A percentile compares a stretch with the other conserved stretches of the same genome.
phyloP scores from a whole-genome alignment of 2,113 vertebrate species.

The Grammomys surdaster region DNA sequence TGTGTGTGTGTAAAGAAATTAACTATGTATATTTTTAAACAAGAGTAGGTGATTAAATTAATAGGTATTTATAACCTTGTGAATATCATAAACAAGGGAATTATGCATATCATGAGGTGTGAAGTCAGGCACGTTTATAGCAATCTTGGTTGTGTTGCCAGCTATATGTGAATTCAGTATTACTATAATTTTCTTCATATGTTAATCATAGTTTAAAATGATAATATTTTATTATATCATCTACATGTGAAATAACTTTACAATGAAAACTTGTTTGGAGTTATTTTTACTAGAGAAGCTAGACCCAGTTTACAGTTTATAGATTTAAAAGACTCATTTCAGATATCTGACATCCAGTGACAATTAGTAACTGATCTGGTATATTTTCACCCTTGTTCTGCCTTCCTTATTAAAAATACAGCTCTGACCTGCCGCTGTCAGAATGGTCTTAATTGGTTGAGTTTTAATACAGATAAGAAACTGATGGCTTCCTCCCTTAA shows the following conservation, averaged over 20 bases:
- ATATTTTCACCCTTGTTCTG: background rate
- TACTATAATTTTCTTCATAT: background rate
- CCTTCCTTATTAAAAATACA: conserved; percentile 53
- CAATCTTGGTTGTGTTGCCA: background rate
- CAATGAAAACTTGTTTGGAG: conserved; percentile 23
- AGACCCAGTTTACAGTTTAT: background rate
- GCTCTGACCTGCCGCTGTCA: conserved; percentile 50
- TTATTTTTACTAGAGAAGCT: conserved; percentile 1
- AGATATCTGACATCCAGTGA: background rate
- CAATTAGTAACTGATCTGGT: conserved; percentile 57
- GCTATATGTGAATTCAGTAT: background rate
- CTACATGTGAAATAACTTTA: conserved; percentile 48
- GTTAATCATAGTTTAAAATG: conserved; percentile 11
- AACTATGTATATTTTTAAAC: background rate
- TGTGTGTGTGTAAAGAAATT: background rate
- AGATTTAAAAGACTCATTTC: conserved; percentile 36
- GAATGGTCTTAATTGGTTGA: conserved; percentile 66
- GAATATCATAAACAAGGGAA: background rate
- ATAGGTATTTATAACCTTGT: background rate
- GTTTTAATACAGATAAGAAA: conserved; percentile 62
- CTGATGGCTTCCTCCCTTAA: conserved; percentile 3
- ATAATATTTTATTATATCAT: conserved; percentile 11
- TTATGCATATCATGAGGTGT: background rate
- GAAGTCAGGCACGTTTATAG: background rate
- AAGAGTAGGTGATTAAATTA: conserved; percentile 7